A percentile compares a stretch with the other conserved stretches of the same genome.
These are phyloP conservation scores for Nettapus auritus DNA, from an alignment of 2,113 vertebrate genomes.

Conservation along the genomic window DNA sequence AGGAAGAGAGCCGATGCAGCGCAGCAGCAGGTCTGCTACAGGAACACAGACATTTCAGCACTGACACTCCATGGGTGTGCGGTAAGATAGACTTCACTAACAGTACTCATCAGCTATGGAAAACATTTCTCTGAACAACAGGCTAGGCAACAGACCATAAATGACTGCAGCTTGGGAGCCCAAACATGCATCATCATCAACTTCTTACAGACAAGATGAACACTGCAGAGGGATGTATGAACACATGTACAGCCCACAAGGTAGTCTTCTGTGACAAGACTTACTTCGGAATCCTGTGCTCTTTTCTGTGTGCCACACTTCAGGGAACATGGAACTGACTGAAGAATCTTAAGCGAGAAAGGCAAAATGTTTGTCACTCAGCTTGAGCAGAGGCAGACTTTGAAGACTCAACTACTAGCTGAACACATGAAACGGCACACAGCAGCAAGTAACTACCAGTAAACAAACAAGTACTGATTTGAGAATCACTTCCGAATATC, in stretches of 20 bases:
- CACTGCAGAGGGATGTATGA: neutral
- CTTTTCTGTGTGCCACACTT: neutral
- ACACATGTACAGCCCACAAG: fast-evolving
- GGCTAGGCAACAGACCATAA: neutral
- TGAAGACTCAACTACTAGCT: neutral
- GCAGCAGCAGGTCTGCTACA: neutral
- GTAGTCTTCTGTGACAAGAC: fast-evolving
- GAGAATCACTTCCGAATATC: neutral
- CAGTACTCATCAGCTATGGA: neutral
- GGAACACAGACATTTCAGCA: neutral
- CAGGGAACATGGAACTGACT: neutral
- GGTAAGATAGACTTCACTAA: neutral
- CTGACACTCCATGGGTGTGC: neutral
- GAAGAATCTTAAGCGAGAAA: neutral
- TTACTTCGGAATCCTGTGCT: neutral
- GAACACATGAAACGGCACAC: no score
- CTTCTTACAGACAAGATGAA: neutral
- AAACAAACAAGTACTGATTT: neutral
- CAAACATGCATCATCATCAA: neutral
- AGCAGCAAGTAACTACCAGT: neutral
- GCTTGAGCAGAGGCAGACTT: neutral
- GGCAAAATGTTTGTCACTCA: neutral
- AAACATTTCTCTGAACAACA: neutral
- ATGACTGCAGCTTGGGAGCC: neutral
- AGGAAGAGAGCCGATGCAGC: neutral